Percentiles rank a stretch among this genome's conserved stretches.
phyloP scores from a whole-genome alignment of 2,888 invertebrate species.

The Andrena bicolor region DNA sequence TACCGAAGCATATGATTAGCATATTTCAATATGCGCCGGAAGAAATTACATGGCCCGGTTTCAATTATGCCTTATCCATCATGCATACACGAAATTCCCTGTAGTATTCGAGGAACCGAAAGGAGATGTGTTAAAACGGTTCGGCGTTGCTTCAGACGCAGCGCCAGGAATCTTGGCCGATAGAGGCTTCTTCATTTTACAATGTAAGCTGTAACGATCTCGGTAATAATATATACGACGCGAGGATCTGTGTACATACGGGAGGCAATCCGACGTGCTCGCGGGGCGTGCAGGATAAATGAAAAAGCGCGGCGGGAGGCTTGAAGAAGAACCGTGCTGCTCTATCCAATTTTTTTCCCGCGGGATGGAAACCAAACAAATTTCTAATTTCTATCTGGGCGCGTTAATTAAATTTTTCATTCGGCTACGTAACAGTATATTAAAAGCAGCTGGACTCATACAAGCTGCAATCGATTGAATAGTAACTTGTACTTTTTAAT shows the following conservation, averaged over 20 bases:
- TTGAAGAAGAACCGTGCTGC: neutral
- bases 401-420: constrained; percentile 37
- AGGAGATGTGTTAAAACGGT: neutral
- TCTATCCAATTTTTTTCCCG: neutral
- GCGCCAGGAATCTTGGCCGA: constrained; percentile 7
- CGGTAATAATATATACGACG: neutral
- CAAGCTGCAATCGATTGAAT: neutral
- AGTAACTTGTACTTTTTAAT: neutral
- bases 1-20: neutral
- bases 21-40: neutral
- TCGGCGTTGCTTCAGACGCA: neutral
- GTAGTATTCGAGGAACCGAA: constrained; percentile 3
- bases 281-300: neutral
- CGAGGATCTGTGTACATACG: neutral
- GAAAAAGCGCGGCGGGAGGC: neutral
- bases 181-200: constrained; percentile 1
- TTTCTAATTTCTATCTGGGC: neutral
- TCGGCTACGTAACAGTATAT: neutral
- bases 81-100: constrained; percentile 7
- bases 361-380: neutral
- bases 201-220: constrained; percentile 8
- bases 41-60: constrained; percentile 37
- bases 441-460: neutral
- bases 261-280: neutral
- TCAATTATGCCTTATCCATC: constrained; percentile 38